Conservation (phyloP, 2,797 vertebrate genomes). For the Bovichtus variegatus region DNA sequence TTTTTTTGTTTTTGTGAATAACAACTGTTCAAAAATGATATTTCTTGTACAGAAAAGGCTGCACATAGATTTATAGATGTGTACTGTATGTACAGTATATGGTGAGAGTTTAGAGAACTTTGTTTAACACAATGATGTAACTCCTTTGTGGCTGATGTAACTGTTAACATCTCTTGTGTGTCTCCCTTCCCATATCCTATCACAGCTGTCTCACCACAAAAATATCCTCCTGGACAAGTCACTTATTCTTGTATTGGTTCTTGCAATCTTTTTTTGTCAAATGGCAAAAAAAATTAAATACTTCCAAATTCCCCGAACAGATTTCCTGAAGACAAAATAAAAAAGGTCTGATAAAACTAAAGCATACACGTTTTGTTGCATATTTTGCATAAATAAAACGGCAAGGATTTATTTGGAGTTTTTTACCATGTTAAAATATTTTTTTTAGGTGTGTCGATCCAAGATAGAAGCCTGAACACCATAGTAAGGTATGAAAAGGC, state of each 20-base stretch:
- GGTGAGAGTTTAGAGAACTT: conserved; percentile 32
- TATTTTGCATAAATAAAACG: background rate
- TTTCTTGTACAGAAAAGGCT: conserved; percentile 41
- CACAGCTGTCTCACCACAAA: conserved; percentile 26
- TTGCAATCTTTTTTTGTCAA: background rate
- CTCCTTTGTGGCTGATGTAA: conserved; percentile 48
- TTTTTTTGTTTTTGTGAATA: conserved; percentile 35
- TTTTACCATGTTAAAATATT: background rate
- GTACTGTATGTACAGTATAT: conserved; percentile 30
- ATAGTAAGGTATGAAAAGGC: background rate
- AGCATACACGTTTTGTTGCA: background rate
- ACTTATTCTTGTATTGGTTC: conserved; percentile 13
- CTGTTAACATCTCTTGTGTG: conserved; percentile 31
- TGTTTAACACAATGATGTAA: conserved; percentile 43
- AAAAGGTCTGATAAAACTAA: conserved; percentile 10
- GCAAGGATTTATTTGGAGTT: background rate
- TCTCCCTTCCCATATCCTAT: background rate
- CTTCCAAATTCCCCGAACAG: background rate
- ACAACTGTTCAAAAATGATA: conserved; percentile 30
- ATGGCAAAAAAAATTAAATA: background rate
- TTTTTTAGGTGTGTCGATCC: background rate
- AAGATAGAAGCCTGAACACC: background rate
- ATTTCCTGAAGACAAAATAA: conserved; percentile 33
- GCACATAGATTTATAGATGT: conserved; percentile 49
- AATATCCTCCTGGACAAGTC: background rate